Conservation (phyloP, 1,140 invertebrate species). For the Musca vetustissima region DNA sequence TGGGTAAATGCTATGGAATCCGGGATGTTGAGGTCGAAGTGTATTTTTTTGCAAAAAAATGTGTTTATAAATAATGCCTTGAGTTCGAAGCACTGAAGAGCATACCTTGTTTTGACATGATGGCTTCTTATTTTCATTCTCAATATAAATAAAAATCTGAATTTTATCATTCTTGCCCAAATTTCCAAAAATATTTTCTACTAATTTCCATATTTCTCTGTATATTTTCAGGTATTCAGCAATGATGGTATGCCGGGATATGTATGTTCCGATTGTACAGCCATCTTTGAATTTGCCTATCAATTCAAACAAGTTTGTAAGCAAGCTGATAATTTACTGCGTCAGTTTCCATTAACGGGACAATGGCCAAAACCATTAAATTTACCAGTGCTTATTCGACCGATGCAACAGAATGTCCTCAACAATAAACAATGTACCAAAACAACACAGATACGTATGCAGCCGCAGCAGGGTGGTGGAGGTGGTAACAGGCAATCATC, state of each 20-base stretch:
- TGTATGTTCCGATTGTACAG: conserved; percentile 69
- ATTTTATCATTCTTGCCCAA: too few relatives aligned
- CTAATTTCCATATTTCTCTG: background rate
- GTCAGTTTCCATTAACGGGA: conserved; percentile 67
- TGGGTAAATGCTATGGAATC: too few relatives aligned
- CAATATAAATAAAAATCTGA: too few relatives aligned
- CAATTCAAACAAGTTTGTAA: conserved; percentile 74
- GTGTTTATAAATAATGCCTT: too few relatives aligned
- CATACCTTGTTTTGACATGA: too few relatives aligned
- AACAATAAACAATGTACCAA: background rate
- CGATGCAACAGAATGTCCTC: background rate
- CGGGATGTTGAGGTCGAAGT: too few relatives aligned
- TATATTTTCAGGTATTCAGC: conserved; percentile 63
- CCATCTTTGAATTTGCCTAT: conserved; percentile 69
- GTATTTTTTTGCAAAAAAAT: too few relatives aligned
- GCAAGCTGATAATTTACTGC: conserved; percentile 68
- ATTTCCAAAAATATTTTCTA: too few relatives aligned
- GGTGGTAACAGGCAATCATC: conserved; percentile 24
- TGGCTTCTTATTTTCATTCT: too few relatives aligned
- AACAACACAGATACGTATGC: conserved; percentile 14
- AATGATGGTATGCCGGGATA: conserved; percentile 73
- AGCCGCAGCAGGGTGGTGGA: background rate
- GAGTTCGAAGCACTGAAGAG: too few relatives aligned
- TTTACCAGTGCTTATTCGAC: conserved; percentile 45
- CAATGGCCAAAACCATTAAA: conserved; percentile 60